A percentile compares a stretch with the other conserved stretches of the same genome.
Evolutionary conservation across 2,797 vertebrate genomes (phyloP).

Genomic region (Odontamblyopus lacepedii): DNA sequence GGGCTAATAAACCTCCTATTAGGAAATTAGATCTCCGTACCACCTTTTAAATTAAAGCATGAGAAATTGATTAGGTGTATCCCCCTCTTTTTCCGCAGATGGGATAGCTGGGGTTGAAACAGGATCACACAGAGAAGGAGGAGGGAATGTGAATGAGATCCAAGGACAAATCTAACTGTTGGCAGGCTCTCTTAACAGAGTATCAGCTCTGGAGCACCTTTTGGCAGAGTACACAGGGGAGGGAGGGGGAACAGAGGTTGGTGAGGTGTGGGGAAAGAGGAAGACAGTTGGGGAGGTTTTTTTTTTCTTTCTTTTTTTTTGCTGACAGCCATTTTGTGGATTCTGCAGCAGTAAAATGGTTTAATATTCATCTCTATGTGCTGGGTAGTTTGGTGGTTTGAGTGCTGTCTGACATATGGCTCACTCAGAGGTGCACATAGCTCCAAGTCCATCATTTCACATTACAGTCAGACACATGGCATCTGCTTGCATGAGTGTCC

Average conservation of each 20-base stretch:
- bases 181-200: constrained; percentile 78
- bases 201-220: constrained; percentile 82
- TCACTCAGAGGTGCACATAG: constrained; percentile 38
- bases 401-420: constrained; percentile 66
- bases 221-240: constrained; percentile 73
- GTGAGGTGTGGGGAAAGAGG: constrained; percentile 60
- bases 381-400: constrained; percentile 65
- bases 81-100: constrained; percentile 53
- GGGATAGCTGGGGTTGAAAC: constrained; percentile 65
- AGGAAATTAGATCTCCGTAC: constrained; percentile 60
- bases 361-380: constrained; percentile 75
- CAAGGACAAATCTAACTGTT: constrained; percentile 85
- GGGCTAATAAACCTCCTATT: constrained; percentile 50
- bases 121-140: constrained; percentile 59
- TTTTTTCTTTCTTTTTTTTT: constrained; percentile 48
- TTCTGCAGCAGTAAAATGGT: constrained; percentile 77
- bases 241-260: constrained; percentile 57
- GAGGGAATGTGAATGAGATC: constrained; percentile 68
- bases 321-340: constrained; percentile 83
- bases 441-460: constrained; percentile 58
- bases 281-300: constrained; percentile 73
- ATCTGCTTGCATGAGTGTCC: constrained; percentile 47
- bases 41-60: constrained; percentile 70
- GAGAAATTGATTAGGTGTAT: constrained; percentile 70
- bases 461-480: constrained; percentile 48